These are phyloP conservation scores for Trachythela sp. DNA, from an alignment of 64 coral and sea anemone species.

Conservation along the genomic window DNA sequence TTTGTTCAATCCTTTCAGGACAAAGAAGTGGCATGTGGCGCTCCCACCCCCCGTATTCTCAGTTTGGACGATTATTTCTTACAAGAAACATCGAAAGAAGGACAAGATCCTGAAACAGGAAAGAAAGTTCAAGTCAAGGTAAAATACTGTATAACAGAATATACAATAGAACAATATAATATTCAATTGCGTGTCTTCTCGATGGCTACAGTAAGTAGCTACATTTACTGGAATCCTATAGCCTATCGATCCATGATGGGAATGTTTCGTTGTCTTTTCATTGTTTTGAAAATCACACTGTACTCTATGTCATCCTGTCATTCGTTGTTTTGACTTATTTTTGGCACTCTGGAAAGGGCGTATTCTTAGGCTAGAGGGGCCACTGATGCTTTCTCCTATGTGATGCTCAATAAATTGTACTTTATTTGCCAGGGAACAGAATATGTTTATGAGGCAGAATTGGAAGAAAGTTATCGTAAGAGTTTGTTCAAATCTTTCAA, in stretches of 20 bases:
- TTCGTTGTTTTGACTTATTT: no score
- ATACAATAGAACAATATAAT: no score
- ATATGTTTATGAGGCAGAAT: conserved; percentile 90
- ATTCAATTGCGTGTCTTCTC: no score
- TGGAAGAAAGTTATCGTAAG: conserved; percentile 74
- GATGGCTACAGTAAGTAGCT: no score
- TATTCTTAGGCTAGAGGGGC: no score
- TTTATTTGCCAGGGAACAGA: conserved; percentile 64
- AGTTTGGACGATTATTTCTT: conserved; percentile 94
- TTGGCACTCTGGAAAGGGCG: no score
- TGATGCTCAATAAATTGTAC: background rate
- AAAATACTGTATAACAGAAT: no score
- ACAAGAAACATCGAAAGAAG: conserved; percentile 81
- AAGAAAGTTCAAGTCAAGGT: conserved; percentile 86
- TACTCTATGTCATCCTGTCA: no score
- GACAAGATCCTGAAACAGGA: conserved; percentile 91
- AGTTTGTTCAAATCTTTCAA: conserved; percentile 90
- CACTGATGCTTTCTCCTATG: background rate
- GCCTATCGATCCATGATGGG: no score
- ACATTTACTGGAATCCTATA: no score
- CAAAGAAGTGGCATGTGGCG: conserved; percentile 80
- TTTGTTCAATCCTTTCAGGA: conserved; percentile 44
- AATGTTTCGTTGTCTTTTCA: no score
- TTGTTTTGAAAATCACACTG: no score
- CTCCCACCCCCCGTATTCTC: conserved; percentile 79